phyloP scores from a whole-genome alignment of 1,140 invertebrate genomes.

The Frieseomelitta varia region DNA sequence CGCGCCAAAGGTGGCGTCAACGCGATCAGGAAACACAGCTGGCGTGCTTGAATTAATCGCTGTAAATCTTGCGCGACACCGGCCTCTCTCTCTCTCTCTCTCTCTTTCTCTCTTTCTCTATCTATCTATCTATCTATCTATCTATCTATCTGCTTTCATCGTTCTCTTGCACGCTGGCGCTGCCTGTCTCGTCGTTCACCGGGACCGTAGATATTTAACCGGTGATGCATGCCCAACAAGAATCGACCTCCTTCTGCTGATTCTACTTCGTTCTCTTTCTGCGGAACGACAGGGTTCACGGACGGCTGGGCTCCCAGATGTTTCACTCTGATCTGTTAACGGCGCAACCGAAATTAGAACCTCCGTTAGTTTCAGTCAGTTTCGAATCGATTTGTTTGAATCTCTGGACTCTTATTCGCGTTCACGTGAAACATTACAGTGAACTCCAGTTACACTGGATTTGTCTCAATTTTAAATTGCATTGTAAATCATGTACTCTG shows the following conservation, averaged over 20 bases:
- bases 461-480: too few species aligned
- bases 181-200: background rate
- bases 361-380: too few species aligned
- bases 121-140: too few species aligned
- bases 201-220: conserved; percentile 29
- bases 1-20: conserved; percentile 60
- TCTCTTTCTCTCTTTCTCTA: too few species aligned
- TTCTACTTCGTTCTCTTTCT: background rate
- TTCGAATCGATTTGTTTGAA: too few species aligned
- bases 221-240: conserved; percentile 29
- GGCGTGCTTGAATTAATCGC: conserved; percentile 64
- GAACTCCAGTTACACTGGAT: too few species aligned
- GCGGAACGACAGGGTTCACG: background rate
- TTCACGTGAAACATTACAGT: too few species aligned
- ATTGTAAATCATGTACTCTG: too few species aligned
- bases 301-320: background rate
- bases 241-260: background rate
- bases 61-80: conserved; percentile 56
- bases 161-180: conserved; percentile 9
- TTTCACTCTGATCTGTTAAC: background rate
- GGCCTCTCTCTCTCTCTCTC: background rate
- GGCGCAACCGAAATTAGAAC: background rate
- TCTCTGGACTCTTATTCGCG: too few species aligned
- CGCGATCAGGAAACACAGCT: conserved; percentile 63
- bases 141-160: background rate